Conservation (phyloP, 2,113 vertebrate genomes). For the Regulus satrapa region DNA sequence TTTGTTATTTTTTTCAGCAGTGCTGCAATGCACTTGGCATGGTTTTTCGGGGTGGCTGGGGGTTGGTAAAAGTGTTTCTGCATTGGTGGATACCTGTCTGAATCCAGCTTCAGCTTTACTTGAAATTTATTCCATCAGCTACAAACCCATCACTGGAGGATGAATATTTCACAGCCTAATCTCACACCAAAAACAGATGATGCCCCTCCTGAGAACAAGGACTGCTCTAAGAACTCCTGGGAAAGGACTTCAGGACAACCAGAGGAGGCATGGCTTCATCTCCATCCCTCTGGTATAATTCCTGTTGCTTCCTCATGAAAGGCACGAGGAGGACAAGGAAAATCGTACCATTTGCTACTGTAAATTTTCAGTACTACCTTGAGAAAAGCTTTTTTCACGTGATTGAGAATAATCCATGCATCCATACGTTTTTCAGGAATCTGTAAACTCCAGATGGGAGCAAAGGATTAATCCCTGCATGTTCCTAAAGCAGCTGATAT, state of each 20-base stretch:
- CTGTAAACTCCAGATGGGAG: conserved; percentile 3
- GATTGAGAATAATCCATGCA: neutral
- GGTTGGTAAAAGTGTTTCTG: neutral
- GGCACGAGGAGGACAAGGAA: neutral
- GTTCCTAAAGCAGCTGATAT: neutral
- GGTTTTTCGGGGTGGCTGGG: neutral
- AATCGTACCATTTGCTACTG: neutral
- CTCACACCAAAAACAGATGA: neutral
- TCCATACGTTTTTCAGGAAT: neutral
- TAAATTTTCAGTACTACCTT: neutral
- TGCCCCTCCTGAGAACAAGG: neutral
- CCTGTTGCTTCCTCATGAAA: neutral
- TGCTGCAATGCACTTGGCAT: neutral
- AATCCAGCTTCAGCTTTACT: neutral
- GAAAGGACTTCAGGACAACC: neutral
- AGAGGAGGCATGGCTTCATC: neutral
- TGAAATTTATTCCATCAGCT: neutral
- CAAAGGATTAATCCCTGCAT: neutral
- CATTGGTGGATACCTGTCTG: neutral
- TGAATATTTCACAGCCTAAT: neutral
- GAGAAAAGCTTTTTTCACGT: neutral
- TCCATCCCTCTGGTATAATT: neutral
- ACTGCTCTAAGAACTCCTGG: neutral
- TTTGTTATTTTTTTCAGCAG: neutral
- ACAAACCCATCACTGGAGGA: neutral